Percentiles rank a stretch among this genome's conserved stretches.
Evolutionary conservation across 2,888 invertebrate genomes (phyloP).

Genomic region (Pocota personata): DNA sequence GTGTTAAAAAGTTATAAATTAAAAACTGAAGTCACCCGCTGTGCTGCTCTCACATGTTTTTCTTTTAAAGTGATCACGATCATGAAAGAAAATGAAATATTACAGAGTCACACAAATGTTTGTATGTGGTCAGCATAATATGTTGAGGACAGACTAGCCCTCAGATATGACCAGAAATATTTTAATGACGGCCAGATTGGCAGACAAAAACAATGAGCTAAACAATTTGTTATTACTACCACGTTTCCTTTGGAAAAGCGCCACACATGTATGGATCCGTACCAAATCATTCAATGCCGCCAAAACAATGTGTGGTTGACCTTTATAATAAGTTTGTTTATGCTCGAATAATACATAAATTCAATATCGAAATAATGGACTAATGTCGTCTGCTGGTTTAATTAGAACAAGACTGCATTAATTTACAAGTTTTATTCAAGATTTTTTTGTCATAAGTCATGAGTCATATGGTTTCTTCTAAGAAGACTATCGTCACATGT

Average conservation of each 20-base stretch:
- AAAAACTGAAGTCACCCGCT: not conserved
- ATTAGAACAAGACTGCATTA: too few relatives aligned
- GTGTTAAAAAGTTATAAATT: not conserved
- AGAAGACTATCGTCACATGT: too few relatives aligned
- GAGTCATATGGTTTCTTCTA: too few relatives aligned
- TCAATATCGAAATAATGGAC: too few relatives aligned
- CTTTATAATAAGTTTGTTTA: not conserved
- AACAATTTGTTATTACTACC: slow-evolving; percentile 24
- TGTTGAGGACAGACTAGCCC: slow-evolving; percentile 21
- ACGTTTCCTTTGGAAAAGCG: slow-evolving; percentile 37
- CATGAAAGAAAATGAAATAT: not conserved
- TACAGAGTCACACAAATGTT: not conserved
- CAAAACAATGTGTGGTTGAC: slow-evolving; percentile 23
- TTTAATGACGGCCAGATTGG: not conserved
- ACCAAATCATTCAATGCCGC: slow-evolving; percentile 16
- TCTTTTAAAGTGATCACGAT: not conserved
- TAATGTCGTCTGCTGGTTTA: too few relatives aligned
- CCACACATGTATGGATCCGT: too few relatives aligned
- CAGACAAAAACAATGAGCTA: not conserved
- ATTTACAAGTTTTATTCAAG: too few relatives aligned
- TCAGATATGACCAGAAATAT: slow-evolving; percentile 13
- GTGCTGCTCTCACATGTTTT: not conserved
- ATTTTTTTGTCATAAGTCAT: too few relatives aligned
- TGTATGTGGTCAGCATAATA: not conserved
- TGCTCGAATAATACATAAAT: too few relatives aligned